A percentile compares a stretch with the other conserved stretches of the same genome.
Evolutionary conservation across 2,797 vertebrate species (phyloP).

Genomic region (Cuculus canorus): DNA sequence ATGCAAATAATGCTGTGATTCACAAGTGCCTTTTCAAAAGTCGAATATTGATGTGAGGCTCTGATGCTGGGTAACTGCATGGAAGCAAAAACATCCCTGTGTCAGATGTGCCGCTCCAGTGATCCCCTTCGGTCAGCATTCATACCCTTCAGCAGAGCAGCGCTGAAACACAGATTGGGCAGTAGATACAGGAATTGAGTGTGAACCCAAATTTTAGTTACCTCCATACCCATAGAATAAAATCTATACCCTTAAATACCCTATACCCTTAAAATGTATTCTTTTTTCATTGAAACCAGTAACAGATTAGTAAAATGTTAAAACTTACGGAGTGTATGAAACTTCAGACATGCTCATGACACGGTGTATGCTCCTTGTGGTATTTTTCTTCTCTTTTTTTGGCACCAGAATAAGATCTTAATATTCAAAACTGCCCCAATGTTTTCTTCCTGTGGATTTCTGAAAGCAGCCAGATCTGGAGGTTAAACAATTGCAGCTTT

Average conservation of each 20-base stretch:
- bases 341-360: not conserved
- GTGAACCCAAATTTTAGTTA: not conserved
- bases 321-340: not conserved
- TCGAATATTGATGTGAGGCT: not conserved
- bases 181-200: not conserved
- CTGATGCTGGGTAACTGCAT: not conserved
- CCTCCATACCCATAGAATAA: not conserved
- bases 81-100: not conserved
- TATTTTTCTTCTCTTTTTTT: not conserved
- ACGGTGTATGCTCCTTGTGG: not conserved
- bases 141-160: not conserved
- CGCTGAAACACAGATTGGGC: not conserved
- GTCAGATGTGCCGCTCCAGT: not conserved
- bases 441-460: slow-evolving; percentile 57
- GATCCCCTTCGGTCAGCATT: rapidly evolving
- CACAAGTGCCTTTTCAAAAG: not conserved
- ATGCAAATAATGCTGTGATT: not conserved
- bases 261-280: not conserved
- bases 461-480: not conserved
- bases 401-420: not conserved
- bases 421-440: not conserved
- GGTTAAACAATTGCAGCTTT: slow-evolving; percentile 54
- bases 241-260: too few species aligned
- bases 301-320: not conserved
- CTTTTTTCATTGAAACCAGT: not conserved